A percentile compares a stretch with the other conserved stretches of the same genome.
These are phyloP conservation scores for Pardosa pseudoannulata DNA, from an alignment of 2,888 invertebrate genomes.

Conservation along the genomic window DNA sequence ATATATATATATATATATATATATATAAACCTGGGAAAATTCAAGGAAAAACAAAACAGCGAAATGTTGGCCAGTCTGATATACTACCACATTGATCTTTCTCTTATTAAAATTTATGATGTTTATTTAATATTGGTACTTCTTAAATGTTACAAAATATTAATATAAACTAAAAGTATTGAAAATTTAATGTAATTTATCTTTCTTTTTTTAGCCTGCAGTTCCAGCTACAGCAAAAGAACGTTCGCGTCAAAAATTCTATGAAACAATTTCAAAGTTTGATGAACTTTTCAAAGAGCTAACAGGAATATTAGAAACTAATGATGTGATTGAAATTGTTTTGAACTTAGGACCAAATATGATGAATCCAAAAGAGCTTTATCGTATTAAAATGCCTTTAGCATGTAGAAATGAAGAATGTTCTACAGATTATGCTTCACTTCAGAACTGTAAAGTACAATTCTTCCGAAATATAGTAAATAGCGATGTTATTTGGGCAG, in stretches of 20 bases:
- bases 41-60: too few species aligned
- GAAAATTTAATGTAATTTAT: too few species aligned
- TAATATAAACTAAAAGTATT: too few species aligned
- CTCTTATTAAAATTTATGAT: too few species aligned
- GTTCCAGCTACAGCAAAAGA: not conserved
- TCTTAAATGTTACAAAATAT: too few species aligned
- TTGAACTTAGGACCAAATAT: constrained; percentile 56
- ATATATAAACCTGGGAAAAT: too few species aligned
- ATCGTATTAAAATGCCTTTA: constrained; percentile 40
- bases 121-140: too few species aligned
- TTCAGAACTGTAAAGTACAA: constrained; percentile 20
- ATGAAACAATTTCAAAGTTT: constrained; percentile 37
- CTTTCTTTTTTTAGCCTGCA: not conserved
- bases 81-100: too few species aligned
- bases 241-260: constrained; percentile 30
- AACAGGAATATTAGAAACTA: constrained; percentile 11
- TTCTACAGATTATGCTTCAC: constrained; percentile 3
- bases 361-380: constrained; percentile 54
- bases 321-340: constrained; percentile 47
- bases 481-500: not conserved
- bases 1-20: too few species aligned
- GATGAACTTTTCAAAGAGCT: constrained; percentile 45
- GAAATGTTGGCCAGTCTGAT: too few species aligned
- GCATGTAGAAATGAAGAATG: constrained; percentile 4
- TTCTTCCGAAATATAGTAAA: constrained; percentile 33